These are phyloP conservation scores for Sebastes hubbsi DNA, from an alignment of 2,797 vertebrate species.

Conservation along the genomic window DNA sequence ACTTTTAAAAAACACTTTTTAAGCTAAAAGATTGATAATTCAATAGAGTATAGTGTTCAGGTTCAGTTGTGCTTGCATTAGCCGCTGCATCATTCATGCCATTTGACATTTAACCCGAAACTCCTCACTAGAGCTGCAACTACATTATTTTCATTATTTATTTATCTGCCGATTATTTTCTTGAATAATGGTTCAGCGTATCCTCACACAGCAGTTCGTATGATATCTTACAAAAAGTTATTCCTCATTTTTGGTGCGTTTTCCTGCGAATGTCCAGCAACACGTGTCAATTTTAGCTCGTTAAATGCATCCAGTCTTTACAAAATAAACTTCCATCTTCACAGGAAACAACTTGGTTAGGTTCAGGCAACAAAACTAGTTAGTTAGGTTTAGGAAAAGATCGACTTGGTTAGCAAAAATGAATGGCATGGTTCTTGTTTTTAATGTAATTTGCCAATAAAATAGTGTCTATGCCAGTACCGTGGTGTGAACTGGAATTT, in stretches of 20 bases:
- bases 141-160: background rate
- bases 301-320: background rate
- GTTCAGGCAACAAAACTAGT: background rate
- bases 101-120: background rate
- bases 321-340: too few relatives aligned
- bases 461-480: too few relatives aligned
- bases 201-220: background rate
- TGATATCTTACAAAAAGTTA: background rate
- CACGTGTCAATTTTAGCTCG: fast-evolving
- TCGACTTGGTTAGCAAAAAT: too few relatives aligned
- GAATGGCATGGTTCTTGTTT: too few relatives aligned
- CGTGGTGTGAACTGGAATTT: too few relatives aligned
- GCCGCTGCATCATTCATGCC: background rate
- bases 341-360: background rate
- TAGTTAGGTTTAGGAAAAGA: background rate
- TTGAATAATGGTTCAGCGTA: background rate
- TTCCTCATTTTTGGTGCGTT: background rate
- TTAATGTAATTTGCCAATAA: too few relatives aligned
- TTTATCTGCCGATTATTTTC: background rate
- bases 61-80: background rate
- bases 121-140: background rate
- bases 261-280: background rate
- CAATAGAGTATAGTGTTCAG: background rate
- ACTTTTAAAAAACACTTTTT: background rate
- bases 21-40: background rate